Conservation (phyloP, 1,140 invertebrate species). For the Philaenus spumarius region DNA sequence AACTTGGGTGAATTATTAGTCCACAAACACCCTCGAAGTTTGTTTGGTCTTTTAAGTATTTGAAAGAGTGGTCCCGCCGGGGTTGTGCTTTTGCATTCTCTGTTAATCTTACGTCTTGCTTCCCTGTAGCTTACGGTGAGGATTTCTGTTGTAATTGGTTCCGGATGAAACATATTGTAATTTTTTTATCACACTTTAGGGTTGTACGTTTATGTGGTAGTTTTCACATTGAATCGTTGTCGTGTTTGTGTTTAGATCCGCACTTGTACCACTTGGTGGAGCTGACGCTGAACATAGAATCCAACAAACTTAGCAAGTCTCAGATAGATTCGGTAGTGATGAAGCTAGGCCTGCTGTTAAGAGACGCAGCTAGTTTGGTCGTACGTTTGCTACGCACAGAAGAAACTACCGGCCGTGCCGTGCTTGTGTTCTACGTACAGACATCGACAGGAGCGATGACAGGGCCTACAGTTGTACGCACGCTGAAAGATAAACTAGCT, state of each 20-base stretch:
- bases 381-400: slow-evolving; percentile 55
- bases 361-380: slow-evolving; percentile 56
- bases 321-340: slow-evolving; percentile 68
- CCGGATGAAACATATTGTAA: too few species aligned
- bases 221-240: too few species aligned
- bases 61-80: too few species aligned
- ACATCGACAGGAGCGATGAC: slow-evolving; percentile 44
- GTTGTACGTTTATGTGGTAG: too few species aligned
- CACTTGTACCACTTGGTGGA: slow-evolving; percentile 69
- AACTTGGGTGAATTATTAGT: too few species aligned
- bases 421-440: slow-evolving; percentile 54
- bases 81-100: too few species aligned
- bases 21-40: too few species aligned
- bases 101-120: too few species aligned
- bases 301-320: slow-evolving; percentile 55
- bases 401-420: slow-evolving; percentile 48
- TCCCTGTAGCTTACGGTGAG: too few species aligned
- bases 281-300: slow-evolving; percentile 65
- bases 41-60: too few species aligned
- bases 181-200: too few species aligned
- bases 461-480: slow-evolving; percentile 51
- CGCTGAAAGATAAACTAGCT: slow-evolving; percentile 57
- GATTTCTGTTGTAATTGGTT: too few species aligned
- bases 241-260: slow-evolving; percentile 47
- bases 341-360: slow-evolving; percentile 65